Base-by-base conservation (phyloP, 2,888 invertebrate species). In the Biston betularia region DNA sequence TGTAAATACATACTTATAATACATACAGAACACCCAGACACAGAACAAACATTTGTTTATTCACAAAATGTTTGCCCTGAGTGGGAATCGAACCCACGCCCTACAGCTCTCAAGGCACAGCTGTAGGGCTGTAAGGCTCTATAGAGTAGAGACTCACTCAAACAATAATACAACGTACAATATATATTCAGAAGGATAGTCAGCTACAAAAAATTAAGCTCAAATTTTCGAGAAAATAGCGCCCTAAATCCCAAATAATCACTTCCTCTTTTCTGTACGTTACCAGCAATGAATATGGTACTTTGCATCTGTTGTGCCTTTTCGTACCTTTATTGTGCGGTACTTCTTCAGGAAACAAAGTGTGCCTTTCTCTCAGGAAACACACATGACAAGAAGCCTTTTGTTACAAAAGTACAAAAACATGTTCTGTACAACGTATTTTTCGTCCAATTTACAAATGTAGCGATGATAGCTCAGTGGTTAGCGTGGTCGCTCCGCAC, bases 321-420 rank as follows among this genome's bases (percentile, higher is more conserved):
- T 52, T 52, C 4, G 10, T 38, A 24, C 42, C 54, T 54, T 54
- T 40, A 53, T 53, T 44, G 12, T 33, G 9, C 44, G 24, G 42
- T 38, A 54, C 54, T 42, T 54, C 49, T 38, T 38, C 58, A 42
- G 48, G 49, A 40, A 40, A 58, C 58, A 11, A 24, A 12, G 15
- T 7, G 15, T n/a, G 46, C 40, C 54, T 33, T 49, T 48, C 49
- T 49, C 49, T 9, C 58, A 42, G 58, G 58, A 58, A 49, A 49
- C 24, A 58, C 24, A 49, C 58, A 58, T 8, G 58, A 49, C 48
- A 33, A 49, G 49, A 42, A 14, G 40, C 15, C 58, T 50, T 24
- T 58, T 49, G 42, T 58, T 42, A 40, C n/a, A 42, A 49, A 48
- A 42, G 24, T 48, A 57, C 45, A 46, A 38, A 57, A 48, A 57